Percentiles rank a stretch among this genome's conserved stretches.
These are phyloP conservation scores for Eupithecia vulgata DNA, from an alignment of 2,888 invertebrate species.

Conservation along the genomic window DNA sequence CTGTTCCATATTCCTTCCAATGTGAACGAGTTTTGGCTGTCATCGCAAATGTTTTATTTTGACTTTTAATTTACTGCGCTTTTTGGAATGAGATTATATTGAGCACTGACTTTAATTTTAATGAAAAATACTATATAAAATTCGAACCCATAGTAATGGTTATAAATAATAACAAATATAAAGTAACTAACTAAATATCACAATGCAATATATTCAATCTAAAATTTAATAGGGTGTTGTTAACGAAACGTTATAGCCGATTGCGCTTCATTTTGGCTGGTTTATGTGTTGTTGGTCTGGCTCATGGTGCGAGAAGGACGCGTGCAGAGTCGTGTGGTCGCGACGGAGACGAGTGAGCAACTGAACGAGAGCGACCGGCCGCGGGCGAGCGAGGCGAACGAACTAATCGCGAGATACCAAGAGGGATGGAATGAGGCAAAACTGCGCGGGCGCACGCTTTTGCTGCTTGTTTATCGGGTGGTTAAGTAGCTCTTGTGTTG, in stretches of 20 bases:
- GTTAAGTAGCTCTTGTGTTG: slow-evolving; percentile 73
- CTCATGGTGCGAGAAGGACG: slow-evolving; percentile 77
- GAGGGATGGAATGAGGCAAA: slow-evolving; percentile 77
- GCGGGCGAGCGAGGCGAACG: slow-evolving; percentile 64
- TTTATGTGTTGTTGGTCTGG: slow-evolving; percentile 82
- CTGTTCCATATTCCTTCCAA: slow-evolving; percentile 84
- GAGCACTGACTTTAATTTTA: slow-evolving; percentile 77
- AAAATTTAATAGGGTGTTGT: slow-evolving; percentile 75
- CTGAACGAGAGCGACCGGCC: slow-evolving; percentile 56
- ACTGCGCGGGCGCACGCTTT: slow-evolving; percentile 82
- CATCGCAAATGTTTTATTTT: slow-evolving; percentile 71
- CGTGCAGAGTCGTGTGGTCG: slow-evolving; percentile 70
- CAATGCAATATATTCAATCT: slow-evolving; percentile 82
- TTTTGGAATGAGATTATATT: slow-evolving; percentile 83
- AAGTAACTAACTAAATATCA: slow-evolving; percentile 81
- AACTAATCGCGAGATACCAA: slow-evolving; percentile 70
- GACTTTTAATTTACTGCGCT: slow-evolving; percentile 68
- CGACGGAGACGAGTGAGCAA: slow-evolving; percentile 76
- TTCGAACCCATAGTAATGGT: slow-evolving; percentile 77
- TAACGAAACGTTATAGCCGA: slow-evolving; percentile 81
- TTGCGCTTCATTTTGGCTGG: slow-evolving; percentile 83
- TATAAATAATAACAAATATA: slow-evolving; percentile 76
- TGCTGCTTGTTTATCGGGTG: slow-evolving; percentile 79
- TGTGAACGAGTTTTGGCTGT: slow-evolving; percentile 82
- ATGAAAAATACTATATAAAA: slow-evolving; percentile 70